These are phyloP conservation scores for Leptarthrus brevirostris DNA, from an alignment of 2,888 invertebrate genomes.

Conservation along the genomic window DNA sequence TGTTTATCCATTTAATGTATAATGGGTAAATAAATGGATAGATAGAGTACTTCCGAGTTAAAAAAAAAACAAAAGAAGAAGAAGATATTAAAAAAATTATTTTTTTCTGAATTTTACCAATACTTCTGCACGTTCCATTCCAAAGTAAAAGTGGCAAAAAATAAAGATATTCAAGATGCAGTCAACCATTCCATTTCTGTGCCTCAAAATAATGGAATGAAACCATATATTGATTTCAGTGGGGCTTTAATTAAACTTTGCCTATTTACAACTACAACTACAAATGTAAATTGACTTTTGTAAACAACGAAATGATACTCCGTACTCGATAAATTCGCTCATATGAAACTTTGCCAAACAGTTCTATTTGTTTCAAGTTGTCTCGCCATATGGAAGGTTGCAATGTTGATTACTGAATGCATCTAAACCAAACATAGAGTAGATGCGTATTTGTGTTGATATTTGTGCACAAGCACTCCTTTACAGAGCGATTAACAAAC, in stretches of 20 bases:
- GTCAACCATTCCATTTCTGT: too few relatives aligned
- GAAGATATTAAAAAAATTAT: too few relatives aligned
- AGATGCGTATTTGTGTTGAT: background rate
- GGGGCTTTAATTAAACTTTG: conserved; percentile 4
- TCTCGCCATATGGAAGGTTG: conserved; percentile 8
- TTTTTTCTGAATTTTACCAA: too few relatives aligned
- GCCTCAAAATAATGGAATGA: background rate
- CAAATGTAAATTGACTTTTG: conserved; percentile 3
- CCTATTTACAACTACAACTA: background rate
- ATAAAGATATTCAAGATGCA: too few relatives aligned
- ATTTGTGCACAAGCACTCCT: background rate
- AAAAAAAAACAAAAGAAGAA: too few relatives aligned
- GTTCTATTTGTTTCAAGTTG: background rate
- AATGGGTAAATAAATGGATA: too few relatives aligned
- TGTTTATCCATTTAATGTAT: too few relatives aligned
- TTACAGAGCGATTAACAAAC: background rate
- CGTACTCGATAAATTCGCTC: background rate
- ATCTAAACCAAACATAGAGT: too few relatives aligned
- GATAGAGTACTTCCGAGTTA: too few relatives aligned
- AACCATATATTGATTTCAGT: background rate
- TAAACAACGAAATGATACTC: background rate
- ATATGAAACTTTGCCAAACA: conserved; percentile 3
- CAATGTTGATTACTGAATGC: too few relatives aligned
- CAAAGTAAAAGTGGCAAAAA: too few relatives aligned
- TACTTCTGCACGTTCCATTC: too few relatives aligned